Base-by-base conservation (phyloP, 2,113 vertebrate genomes). In the Lampris megalopsis region DNA sequence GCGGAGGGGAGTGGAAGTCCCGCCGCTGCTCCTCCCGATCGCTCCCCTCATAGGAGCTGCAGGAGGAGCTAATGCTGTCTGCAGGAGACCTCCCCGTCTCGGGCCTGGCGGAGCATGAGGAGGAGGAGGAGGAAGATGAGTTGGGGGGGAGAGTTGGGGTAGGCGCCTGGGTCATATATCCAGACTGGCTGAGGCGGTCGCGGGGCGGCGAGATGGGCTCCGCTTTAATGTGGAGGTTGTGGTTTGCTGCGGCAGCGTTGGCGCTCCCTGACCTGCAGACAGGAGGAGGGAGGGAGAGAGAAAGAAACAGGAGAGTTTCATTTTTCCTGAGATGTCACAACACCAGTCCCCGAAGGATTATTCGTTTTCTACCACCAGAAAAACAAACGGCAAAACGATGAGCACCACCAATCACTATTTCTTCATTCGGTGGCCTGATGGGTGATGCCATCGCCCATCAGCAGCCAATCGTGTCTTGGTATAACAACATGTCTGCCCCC, bases 191-290 rank as follows among this genome's bases (percentile, higher is more conserved):
- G 63, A 80, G 65, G 79, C 86, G 92, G 68, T 98, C 95, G 54
- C 96, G 95, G 43, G 97, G 96, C 9, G 97, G 97, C 43, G 97
- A 98, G 73, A 96, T 95, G 0, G 97, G 97, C 92, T 99, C 97
- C 0, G 97, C 96, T 84, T 99, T 99, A 77, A 99, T 97, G 94
- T 93, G 96, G 90, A 98, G 87, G 89, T 95, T 95, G 89, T 96
- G 95, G 93, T 95, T 96, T 95, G 75, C 93, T 97, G 85, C 94
- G 84, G 96, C 94, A 68, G 97, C 91, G 62, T 89, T 96, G 54
- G 97, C 95, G 93, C 94, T 93, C 88, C 94, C 94, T 50, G 94
- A 91, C 84, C 97, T 97, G 84, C n/a, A 63, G 67, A 56, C 8
- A 77, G 43, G 64, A 11, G 42, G 10, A 10, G 1, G 5, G 9